Evolutionary conservation across 2,888 invertebrate species (phyloP).

Genomic region (Drosophila anomalata): DNA sequence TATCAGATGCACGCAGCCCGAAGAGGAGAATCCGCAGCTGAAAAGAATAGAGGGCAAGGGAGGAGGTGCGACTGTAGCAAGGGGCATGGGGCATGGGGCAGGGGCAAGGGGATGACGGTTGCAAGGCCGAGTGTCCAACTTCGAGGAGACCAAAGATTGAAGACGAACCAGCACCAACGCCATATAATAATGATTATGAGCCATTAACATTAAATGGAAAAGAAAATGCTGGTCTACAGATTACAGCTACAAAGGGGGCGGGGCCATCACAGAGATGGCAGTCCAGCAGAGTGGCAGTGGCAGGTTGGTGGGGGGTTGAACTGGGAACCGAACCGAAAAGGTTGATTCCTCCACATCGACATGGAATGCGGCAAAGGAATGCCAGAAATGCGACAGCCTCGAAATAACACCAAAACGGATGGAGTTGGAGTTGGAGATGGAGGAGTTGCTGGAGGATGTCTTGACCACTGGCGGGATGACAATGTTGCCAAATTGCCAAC

Average conservation of each 20-base stretch:
- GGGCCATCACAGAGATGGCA: slow-evolving; percentile 16
- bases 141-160: slow-evolving; percentile 20
- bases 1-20: slow-evolving; percentile 79
- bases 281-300: neutral
- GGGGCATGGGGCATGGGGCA: slow-evolving; percentile 8
- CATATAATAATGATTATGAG: slow-evolving; percentile 81
- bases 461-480: slow-evolving; percentile 51
- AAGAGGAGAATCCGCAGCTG: slow-evolving; percentile 40
- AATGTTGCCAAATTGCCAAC: slow-evolving; percentile 73
- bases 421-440: slow-evolving; percentile 2
- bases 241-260: slow-evolving; percentile 64
- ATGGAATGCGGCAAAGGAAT: slow-evolving; percentile 72
- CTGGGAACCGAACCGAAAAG: slow-evolving; percentile 17
- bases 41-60: slow-evolving; percentile 19
- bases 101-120: slow-evolving; percentile 36
- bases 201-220: slow-evolving; percentile 80
- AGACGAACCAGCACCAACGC: slow-evolving; percentile 71
- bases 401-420: slow-evolving; percentile 68
- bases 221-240: slow-evolving; percentile 79
- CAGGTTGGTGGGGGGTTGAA: neutral
- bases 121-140: slow-evolving; percentile 66
- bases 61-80: slow-evolving; percentile 2
- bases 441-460: slow-evolving; percentile 5
- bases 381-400: slow-evolving; percentile 73
- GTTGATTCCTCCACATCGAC: slow-evolving; percentile 13